Base-by-base conservation (phyloP, 2,113 vertebrate genomes). In the Himantopus leucocephalus region DNA sequence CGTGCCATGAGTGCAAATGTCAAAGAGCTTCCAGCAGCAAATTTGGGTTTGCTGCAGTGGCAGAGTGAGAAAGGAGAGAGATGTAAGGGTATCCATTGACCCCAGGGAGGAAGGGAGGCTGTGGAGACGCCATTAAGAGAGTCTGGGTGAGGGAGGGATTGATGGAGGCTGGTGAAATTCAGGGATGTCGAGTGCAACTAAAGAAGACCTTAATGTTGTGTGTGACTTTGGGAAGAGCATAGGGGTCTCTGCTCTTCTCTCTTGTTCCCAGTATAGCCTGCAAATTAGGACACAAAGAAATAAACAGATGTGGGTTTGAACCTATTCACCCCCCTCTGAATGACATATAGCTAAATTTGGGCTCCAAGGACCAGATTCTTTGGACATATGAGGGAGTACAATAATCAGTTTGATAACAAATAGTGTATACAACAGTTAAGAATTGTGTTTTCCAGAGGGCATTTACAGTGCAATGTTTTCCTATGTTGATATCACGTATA, bases 101-200 rank as follows among this genome's bases (percentile, higher is more conserved):
- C 8, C 13, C 12, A 29, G 63, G 12, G 12, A 52, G 24, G 34
- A 52, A 74, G 21, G 8, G 13, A 55, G 6, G 5, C 16, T 50
- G 15, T 85, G 39, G 5, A 77, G 59, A 53, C 14, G 10, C 7
- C 15, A 11, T 19, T 27, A 14, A 35, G 14, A 37, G 17, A 77
- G 4, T 18, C 24, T 62, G 21, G 12, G 2, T 59, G 14, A 90
- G 12, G 20, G 15, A 59, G 15, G 22, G 20, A 10, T 11, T 10
- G 34, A 16, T 5, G 32, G 53, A 78, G 24, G 24, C 5, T 88
- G 19, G 7, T 68, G 53, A 76, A 72, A 60, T 80, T 60, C 30
- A 27, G 6, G 12, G 39, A 83, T 20, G 8, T 8, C 9, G 1
- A 66, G 12, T 9, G 6, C 14, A 81, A 3, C 18, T 0, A 0